These are phyloP conservation scores for Elegia similella DNA, from an alignment of 2,888 invertebrate species.

Conservation along the genomic window DNA sequence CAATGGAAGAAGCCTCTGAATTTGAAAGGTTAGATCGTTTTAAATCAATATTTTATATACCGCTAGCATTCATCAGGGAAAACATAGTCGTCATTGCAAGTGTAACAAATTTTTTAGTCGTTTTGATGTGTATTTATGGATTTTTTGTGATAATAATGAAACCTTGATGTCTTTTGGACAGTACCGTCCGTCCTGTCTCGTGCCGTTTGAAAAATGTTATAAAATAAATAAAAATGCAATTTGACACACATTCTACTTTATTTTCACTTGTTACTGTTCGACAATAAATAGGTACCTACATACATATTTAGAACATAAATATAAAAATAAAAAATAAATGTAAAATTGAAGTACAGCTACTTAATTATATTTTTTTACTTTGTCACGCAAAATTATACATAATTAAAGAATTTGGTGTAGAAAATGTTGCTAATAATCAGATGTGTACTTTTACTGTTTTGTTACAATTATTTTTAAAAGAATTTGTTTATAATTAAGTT, in stretches of 20 bases:
- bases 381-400: too few relatives aligned
- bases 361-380: too few relatives aligned
- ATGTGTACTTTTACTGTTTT: too few relatives aligned
- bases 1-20: constrained; percentile 21
- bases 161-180: constrained; percentile 28
- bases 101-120: constrained; percentile 57
- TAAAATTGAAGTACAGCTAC: too few relatives aligned
- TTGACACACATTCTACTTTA: neutral
- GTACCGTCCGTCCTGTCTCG: neutral
- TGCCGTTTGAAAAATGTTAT: neutral
- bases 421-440: too few relatives aligned
- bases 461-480: too few relatives aligned
- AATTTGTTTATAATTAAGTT: too few relatives aligned
- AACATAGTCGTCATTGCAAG: constrained; percentile 55
- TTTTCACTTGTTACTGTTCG: neutral
- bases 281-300: neutral
- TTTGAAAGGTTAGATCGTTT: constrained; percentile 18
- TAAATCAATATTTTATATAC: constrained; percentile 27
- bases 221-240: constrained; percentile 12
- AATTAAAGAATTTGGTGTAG: too few relatives aligned
- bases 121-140: constrained; percentile 51
- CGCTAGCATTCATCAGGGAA: constrained; percentile 46
- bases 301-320: too few relatives aligned
- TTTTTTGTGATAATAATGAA: constrained; percentile 46
- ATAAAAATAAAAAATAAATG: too few relatives aligned